These are phyloP conservation scores for Enteromius argenteus DNA, from an alignment of 2,797 vertebrate genomes.

Conservation along the genomic window DNA sequence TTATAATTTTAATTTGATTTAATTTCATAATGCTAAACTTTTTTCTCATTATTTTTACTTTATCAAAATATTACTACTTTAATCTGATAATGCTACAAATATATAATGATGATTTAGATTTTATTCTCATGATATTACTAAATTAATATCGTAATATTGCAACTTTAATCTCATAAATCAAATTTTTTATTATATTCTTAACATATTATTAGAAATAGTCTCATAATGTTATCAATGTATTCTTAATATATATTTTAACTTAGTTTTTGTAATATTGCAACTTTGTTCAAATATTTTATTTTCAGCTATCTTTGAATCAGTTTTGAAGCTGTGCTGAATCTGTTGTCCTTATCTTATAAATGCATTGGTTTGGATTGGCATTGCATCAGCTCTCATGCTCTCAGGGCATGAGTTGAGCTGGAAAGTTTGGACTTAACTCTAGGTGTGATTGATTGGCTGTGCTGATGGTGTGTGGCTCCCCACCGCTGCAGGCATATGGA, in stretches of 20 bases:
- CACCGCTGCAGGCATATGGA: slow-evolving; percentile 78
- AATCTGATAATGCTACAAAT: background rate
- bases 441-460: slow-evolving; percentile 80
- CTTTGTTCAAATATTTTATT: background rate
- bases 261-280: background rate
- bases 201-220: background rate
- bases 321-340: background rate
- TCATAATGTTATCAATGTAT: background rate
- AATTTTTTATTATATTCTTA: background rate
- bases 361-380: slow-evolving; percentile 19
- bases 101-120: background rate
- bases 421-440: slow-evolving; percentile 61
- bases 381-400: slow-evolving; percentile 30
- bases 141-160: background rate
- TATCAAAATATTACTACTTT: background rate
- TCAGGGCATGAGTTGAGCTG: slow-evolving; percentile 27
- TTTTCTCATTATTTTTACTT: background rate
- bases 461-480: slow-evolving; percentile 71
- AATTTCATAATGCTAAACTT: background rate
- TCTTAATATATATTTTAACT: background rate
- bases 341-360: slow-evolving; percentile 5
- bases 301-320: background rate
- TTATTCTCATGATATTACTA: background rate
- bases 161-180: background rate
- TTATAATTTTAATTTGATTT: background rate